Evolutionary conservation across 2,113 vertebrate species (phyloP), one percentile per base, ranked within the genome.

Genomic region (Climacteris rufus): DNA sequence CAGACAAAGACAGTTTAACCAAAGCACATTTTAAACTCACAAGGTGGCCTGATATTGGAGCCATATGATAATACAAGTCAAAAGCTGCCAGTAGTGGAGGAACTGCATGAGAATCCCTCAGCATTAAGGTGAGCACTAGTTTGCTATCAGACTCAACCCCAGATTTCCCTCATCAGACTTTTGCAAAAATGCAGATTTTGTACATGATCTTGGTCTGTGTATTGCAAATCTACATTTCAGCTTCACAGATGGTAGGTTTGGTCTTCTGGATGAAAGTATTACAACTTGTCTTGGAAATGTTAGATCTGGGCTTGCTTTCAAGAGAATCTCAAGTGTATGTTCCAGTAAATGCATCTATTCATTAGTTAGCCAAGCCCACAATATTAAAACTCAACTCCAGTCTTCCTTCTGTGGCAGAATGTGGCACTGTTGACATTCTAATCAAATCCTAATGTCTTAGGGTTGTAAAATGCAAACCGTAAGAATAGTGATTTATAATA

Each of bases 281-380:
- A 78, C 21, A 83, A 39, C 16, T 84, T 70, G 33, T 42, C 77
- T 69, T 53, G 30, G 25, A 75, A 91, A 78, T 74, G 57, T 78
- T 65, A 77, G 15, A 59, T 81, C 64, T 91, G 60, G 87, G 87
- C 90, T 91, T 44, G 14, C 47, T 96, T 96, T 94, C 83, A 87
- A 82, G 79, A 85, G 45, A 90, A 50, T 81, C 83, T 94, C 64
- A 74, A 83, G 42, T 50, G 42, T 50, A 42, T 40, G 24, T 86
- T 87, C 66, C 61, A 88, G 44, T 15, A 94, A 91, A 90, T 50
- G 42, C 65, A 92, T 59, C 28, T 20, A 81, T 83, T 57, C 18
- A 86, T 90, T 83, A 90, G 61, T 27, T 47, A 86, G 64, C 39
- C 59, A 83, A 65, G 30, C 18, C 59, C 80, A 59, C 50, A 50